Conservation (phyloP, 2,888 invertebrate genomes). For the Drosophila prolongata region DNA sequence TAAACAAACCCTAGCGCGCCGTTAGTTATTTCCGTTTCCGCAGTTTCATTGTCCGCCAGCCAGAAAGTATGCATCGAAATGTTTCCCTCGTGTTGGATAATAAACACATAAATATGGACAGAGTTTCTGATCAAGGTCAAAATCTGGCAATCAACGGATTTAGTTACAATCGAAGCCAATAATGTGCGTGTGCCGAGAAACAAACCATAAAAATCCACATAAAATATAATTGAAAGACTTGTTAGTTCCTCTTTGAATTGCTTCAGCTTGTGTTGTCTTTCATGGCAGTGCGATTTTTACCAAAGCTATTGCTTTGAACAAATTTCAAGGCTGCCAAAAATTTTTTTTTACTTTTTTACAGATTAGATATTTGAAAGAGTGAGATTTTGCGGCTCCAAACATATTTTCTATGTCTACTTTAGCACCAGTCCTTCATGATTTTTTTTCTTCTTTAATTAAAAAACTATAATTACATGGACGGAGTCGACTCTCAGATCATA, state of each 20-base stretch:
- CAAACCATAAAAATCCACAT: conserved; percentile 33
- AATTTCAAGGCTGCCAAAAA: too few species aligned
- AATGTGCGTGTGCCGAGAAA: conserved; percentile 13
- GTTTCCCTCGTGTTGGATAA: conserved; percentile 45
- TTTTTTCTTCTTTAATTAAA: too few species aligned
- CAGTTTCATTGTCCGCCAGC: conserved; percentile 27
- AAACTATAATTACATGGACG: too few species aligned
- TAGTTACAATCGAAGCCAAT: conserved; percentile 27
- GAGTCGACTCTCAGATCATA: too few species aligned
- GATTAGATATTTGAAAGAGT: too few species aligned
- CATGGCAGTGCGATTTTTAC: not conserved
- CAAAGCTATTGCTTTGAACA: not conserved
- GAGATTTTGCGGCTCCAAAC: too few species aligned
- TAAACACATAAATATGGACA: conserved; percentile 55
- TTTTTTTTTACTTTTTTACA: too few species aligned
- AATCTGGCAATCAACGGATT: conserved; percentile 31
- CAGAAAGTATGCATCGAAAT: conserved; percentile 29
- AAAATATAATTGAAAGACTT: conserved; percentile 37
- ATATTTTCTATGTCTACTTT: too few species aligned
- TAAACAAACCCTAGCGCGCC: conserved; percentile 60
- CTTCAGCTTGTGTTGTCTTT: not conserved
- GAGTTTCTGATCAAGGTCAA: conserved; percentile 30
- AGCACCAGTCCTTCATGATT: too few species aligned
- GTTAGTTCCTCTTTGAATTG: conserved; percentile 16
- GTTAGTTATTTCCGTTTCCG: conserved; percentile 68